Evolutionary conservation across 2,888 invertebrate species (phyloP).

Genomic region (Torymus aiolomorphi): DNA sequence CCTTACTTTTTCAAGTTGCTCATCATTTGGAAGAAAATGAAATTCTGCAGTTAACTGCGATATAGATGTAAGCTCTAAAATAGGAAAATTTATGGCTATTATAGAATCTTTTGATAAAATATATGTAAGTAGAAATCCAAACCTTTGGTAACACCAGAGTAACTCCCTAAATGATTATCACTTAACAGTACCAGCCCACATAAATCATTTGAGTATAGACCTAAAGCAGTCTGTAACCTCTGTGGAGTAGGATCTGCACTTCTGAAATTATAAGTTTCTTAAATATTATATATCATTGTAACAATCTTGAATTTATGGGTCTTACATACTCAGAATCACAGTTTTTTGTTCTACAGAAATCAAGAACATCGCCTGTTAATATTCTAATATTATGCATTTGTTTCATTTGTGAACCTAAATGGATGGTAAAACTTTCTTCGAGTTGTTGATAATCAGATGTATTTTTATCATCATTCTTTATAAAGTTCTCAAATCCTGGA

Average conservation of each 20-base stretch:
- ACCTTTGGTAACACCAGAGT: constrained; percentile 81
- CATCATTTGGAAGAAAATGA: constrained; percentile 92
- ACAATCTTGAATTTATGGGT: background rate
- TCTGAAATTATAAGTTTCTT: constrained; percentile 51
- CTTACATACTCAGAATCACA: constrained; percentile 72
- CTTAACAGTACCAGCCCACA: constrained; percentile 91
- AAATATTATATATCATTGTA: constrained; percentile 25
- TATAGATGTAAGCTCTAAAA: constrained; percentile 81
- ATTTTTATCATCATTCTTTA: constrained; percentile 68
- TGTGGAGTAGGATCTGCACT: constrained; percentile 83
- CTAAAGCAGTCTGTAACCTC: constrained; percentile 93
- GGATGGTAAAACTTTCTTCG: constrained; percentile 98
- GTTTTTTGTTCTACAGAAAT: constrained; percentile 82
- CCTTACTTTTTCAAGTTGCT: constrained; percentile 86
- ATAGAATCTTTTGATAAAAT: background rate
- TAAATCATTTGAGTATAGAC: constrained; percentile 93
- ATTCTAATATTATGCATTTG: constrained; percentile 98
- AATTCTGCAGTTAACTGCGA: constrained; percentile 93
- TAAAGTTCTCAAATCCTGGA: constrained; percentile 67
- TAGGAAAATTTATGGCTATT: constrained; percentile 46
- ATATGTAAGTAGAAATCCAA: constrained; percentile 24
- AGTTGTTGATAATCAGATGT: constrained; percentile 75
- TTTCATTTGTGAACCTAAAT: constrained; percentile 97
- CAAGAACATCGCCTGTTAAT: constrained; percentile 88
- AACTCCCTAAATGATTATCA: constrained; percentile 80